phyloP scores from a whole-genome alignment of 2,797 vertebrate species.

The Labeo calbasu region DNA sequence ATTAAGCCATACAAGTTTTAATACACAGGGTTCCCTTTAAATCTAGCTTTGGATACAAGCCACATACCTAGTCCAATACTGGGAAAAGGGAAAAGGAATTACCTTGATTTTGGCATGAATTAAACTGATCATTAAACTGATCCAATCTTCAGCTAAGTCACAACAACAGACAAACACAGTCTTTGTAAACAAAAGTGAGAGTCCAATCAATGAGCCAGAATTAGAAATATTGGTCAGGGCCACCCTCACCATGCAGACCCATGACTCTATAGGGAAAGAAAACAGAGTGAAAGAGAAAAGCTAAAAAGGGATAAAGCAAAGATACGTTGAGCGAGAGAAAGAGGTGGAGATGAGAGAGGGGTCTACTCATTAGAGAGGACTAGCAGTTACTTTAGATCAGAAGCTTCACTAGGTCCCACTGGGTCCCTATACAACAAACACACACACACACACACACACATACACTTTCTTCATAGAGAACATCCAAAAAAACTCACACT shows the following conservation, averaged over 20 bases:
- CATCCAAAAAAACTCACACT: background rate
- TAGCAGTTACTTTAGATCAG: conserved; percentile 30
- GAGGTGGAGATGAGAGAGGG: conserved; percentile 21
- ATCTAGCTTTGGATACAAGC: background rate
- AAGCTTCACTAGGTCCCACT: conserved; percentile 11
- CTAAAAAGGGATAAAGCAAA: conserved; percentile 7
- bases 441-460: conserved; percentile 13
- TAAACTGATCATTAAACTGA: background rate
- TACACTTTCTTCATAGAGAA: background rate
- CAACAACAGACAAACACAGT: background rate
- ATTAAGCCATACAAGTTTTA: too few species aligned
- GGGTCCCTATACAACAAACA: conserved; percentile 10
- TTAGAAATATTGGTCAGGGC: background rate
- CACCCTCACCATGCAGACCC: background rate
- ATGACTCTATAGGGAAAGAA: background rate
- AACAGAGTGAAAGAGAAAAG: background rate
- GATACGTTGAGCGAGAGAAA: background rate
- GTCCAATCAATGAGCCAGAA: background rate
- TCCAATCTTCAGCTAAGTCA: background rate
- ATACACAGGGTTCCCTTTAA: background rate
- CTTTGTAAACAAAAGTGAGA: background rate
- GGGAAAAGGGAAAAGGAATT: background rate
- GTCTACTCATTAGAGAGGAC: conserved; percentile 41
- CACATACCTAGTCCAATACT: background rate
- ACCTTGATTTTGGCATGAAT: background rate